Evolutionary conservation across 2,888 invertebrate species (phyloP).

Genomic region (Steromphala cineraria): DNA sequence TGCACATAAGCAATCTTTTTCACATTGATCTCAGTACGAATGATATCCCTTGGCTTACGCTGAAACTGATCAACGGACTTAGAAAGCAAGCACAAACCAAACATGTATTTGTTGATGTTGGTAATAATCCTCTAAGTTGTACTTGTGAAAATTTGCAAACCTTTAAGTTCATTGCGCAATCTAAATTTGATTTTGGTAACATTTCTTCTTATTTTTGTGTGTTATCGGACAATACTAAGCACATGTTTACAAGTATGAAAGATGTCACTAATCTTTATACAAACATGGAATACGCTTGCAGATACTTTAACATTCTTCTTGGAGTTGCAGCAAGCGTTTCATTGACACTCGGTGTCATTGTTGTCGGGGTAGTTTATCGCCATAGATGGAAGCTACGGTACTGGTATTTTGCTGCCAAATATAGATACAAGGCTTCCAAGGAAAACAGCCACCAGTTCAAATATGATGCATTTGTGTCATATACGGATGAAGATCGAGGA

Average conservation of each 20-base stretch:
- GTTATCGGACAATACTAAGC: not conserved
- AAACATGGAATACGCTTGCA: not conserved
- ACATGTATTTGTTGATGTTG: not conserved
- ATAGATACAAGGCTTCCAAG: not conserved
- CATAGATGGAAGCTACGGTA: constrained; percentile 19
- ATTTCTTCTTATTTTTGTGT: not conserved
- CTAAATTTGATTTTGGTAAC: not conserved
- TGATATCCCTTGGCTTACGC: not conserved
- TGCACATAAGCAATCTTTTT: not conserved
- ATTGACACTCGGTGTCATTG: not conserved
- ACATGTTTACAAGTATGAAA: not conserved
- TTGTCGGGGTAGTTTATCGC: constrained; percentile 1
- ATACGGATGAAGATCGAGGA: not conserved
- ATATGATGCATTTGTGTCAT: constrained; percentile 20
- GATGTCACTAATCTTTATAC: not conserved
- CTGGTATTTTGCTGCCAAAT: not conserved
- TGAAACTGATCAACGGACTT: not conserved
- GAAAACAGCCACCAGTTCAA: constrained; percentile 20
- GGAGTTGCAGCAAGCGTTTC: constrained; percentile 19
- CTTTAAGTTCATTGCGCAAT: not conserved
- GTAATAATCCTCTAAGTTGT: not conserved
- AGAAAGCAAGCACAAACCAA: not conserved
- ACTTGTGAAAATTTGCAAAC: constrained; percentile 12
- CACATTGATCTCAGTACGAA: constrained; percentile 4
- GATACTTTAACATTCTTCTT: not conserved